These are phyloP conservation scores for Neostethus bicornis DNA, from an alignment of 2,797 vertebrate species.

Conservation along the genomic window DNA sequence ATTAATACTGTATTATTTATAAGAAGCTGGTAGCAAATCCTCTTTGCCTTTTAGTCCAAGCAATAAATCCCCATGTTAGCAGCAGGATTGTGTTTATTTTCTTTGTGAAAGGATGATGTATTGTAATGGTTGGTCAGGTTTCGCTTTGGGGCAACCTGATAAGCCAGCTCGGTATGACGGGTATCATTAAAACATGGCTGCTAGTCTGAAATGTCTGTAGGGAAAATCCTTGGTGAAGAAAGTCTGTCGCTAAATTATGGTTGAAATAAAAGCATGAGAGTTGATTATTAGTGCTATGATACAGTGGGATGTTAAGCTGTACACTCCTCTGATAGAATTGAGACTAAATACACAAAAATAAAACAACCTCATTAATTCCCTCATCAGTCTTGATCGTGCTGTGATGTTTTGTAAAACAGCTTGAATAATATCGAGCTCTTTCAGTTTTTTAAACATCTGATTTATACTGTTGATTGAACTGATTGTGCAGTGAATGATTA, in stretches of 20 bases:
- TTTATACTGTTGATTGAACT: no score
- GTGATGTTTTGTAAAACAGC: no score
- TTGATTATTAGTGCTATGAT: background rate
- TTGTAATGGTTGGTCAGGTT: background rate
- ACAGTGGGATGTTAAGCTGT: background rate
- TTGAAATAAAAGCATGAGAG: background rate
- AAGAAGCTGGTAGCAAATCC: background rate
- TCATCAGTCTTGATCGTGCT: no score
- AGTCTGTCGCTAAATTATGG: background rate
- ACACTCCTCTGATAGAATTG: no score
- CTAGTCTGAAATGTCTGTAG: background rate
- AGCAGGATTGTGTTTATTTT: background rate
- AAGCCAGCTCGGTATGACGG: background rate
- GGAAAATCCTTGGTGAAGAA: background rate
- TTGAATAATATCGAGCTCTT: no score
- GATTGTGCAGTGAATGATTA: no score
- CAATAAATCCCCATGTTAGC: background rate
- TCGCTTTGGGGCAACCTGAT: background rate
- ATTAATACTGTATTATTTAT: background rate
- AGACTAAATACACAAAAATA: no score
- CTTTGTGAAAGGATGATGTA: background rate
- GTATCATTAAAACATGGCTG: constrained; percentile 2
- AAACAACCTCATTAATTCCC: no score
- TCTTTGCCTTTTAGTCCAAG: background rate
- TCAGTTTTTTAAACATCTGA: no score